Conservation (phyloP, 2,888 invertebrate genomes). For the Lasioglossum marginatum region DNA sequence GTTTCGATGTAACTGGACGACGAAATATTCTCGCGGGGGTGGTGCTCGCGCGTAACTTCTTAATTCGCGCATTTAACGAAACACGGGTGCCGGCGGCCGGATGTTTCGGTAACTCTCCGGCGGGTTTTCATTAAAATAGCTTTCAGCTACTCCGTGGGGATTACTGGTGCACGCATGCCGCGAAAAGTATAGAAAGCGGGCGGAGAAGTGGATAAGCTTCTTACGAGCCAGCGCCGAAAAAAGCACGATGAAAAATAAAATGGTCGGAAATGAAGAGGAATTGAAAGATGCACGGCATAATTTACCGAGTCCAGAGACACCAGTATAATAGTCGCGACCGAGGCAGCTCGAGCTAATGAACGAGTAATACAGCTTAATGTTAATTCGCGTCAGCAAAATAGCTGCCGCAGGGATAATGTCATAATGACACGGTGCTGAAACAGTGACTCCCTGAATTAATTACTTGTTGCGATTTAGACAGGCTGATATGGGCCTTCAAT, state of each 20-base stretch:
- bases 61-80: background rate
- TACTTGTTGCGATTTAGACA: conserved; percentile 12
- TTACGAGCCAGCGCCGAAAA: background rate
- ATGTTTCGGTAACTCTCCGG: background rate
- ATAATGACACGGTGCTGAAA: conserved; percentile 6
- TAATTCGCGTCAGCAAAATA: conserved; percentile 15
- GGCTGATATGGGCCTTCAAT: background rate
- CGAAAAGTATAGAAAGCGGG: background rate
- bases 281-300: conserved; percentile 7
- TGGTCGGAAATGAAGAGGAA: background rate
- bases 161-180: background rate
- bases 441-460: conserved; percentile 28
- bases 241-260: background rate
- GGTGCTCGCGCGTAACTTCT: background rate
- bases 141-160: background rate
- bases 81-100: background rate
- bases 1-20: too few species aligned
- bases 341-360: background rate
- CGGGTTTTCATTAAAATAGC: conserved; percentile 25
- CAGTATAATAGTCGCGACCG: background rate
- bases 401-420: background rate
- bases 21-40: background rate
- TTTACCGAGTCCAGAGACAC: conserved; percentile 7
- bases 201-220: conserved; percentile 20
- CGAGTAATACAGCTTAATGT: conserved; percentile 26